Evolutionary conservation across 2,888 invertebrate genomes (phyloP), one percentile per base, ranked within the genome.

Genomic region (Troides oblongomaculatus): DNA sequence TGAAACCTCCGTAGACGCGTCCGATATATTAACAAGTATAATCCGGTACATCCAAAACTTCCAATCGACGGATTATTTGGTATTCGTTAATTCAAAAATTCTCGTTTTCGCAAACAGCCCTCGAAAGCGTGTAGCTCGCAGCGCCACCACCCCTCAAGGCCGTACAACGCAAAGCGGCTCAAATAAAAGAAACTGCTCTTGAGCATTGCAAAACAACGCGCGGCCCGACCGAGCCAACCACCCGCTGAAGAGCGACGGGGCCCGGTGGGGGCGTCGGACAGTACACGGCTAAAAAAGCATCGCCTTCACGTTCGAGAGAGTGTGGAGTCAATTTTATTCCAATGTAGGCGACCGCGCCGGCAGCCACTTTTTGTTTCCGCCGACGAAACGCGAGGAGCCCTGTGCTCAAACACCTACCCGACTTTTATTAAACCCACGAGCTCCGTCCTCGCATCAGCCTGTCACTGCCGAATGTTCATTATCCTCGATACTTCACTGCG

Each of bases 251-350:
- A 89, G 88, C 85, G 82, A 12, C 46, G 46, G 12, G 74, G 73
- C 70, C 72, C n/a, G 53, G 74, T 69, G 85, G 84, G 84, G 83
- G 84, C 72, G 72, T 66, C 71, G 71, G 73, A 74, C 74, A 76
- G 84, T 87, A 91, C 89, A 89, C 82, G 85, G 83, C 77, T 82
- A 88, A 92, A 92, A 91, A 92, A 87, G 83, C 87, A 82, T 75
- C 84, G 82, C 91, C 89, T 92, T 90, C 90, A 86, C 92, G 89
- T 91, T 88, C 89, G 91, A 91, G 86, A 91, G 92, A 91, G 92
- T 90, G 90, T 90, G 90, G 91, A 92, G 92, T 92, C 91, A 92
- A 92, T 92, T 92, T 92, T 92, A 92, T 92, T 90, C 92, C 92
- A 89, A 92, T 91, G 92, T 90, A 90, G 92, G 89, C 90, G 88